Evolutionary conservation across 1,140 invertebrate species (phyloP).

Genomic region (Elysia chlorotica): DNA sequence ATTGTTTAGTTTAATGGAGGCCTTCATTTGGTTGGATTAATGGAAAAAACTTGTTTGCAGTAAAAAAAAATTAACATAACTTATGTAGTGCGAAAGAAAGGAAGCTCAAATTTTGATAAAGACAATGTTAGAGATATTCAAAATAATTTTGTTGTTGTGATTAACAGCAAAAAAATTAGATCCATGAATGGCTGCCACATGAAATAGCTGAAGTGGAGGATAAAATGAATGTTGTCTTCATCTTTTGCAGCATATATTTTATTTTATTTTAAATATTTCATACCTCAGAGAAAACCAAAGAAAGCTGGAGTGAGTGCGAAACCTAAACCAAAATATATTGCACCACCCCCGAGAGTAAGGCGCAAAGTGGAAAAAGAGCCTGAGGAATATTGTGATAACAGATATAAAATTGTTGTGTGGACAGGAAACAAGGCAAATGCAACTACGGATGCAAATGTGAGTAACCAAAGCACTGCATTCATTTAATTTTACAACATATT

Average conservation of each 20-base stretch:
- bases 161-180: too few relatives aligned
- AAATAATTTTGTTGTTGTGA: too few relatives aligned
- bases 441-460: constrained; percentile 48
- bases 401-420: constrained; percentile 48
- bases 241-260: neutral
- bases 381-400: constrained; percentile 25
- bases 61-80: too few relatives aligned
- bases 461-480: neutral
- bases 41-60: too few relatives aligned
- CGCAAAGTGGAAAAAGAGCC: constrained; percentile 29
- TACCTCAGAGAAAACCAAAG: constrained; percentile 19
- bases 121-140: neutral
- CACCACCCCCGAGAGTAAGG: constrained; percentile 41
- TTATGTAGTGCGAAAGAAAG: too few relatives aligned
- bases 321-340: constrained; percentile 44
- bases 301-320: constrained; percentile 28
- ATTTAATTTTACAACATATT: neutral
- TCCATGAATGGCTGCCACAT: too few relatives aligned
- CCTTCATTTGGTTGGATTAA: too few relatives aligned
- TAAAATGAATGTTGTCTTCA: neutral
- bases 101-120: constrained; percentile 2
- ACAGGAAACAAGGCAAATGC: constrained; percentile 36
- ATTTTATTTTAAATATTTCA: neutral
- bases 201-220: too few relatives aligned
- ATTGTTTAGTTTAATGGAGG: neutral